Evolutionary conservation across 2,888 invertebrate genomes (phyloP), one percentile per base, ranked within the genome.

Genomic region (Agrilus biguttatus): DNA sequence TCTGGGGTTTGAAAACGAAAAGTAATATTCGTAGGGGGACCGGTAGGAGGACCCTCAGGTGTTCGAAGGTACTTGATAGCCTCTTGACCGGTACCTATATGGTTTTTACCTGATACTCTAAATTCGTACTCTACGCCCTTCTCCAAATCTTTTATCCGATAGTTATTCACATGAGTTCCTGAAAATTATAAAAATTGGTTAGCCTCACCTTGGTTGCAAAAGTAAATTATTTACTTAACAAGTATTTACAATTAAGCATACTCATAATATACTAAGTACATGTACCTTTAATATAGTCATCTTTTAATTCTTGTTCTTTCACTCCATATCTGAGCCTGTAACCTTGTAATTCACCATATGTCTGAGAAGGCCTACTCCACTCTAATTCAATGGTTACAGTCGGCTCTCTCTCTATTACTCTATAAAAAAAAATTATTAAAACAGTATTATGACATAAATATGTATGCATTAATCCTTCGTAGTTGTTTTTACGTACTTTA

Each of bases 121-220:
- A 97, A 95, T 67, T 97, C 96, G 67, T 98, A 99, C 54, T 87
- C 85, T 0, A 92, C 88, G 1, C 96, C 96, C 49, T 88, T 77
- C 66, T 93, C 95, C 39, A 90, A 69, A 60, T 88, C 83, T 52
- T 75, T 78, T 47, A 90, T 80, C 54, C 78, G 79, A 57, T 82
- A 81, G 5, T 75, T 78, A 38, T 73, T 78, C 40, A 76, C 73
- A 59, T 81, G 78, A 2, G 78, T 74, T 41, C 61, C 63, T 63
- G 40, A 14, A 51, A 48, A 28, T n/a, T n/a, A n/a, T 12, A 23
- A 39, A 39, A 41, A 35, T 13, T 13, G 12, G 13, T 37, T 21
- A 8, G n/a, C 14, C 21, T 42, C 2, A 23, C 8, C 23, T 23
- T 23, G 5, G 7, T 39, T 38, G n/a, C 13, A 33, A 23, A 28